These are phyloP conservation scores for Melanostigma gelatinosum DNA, from an alignment of 2,113 vertebrate genomes.

Conservation along the genomic window DNA sequence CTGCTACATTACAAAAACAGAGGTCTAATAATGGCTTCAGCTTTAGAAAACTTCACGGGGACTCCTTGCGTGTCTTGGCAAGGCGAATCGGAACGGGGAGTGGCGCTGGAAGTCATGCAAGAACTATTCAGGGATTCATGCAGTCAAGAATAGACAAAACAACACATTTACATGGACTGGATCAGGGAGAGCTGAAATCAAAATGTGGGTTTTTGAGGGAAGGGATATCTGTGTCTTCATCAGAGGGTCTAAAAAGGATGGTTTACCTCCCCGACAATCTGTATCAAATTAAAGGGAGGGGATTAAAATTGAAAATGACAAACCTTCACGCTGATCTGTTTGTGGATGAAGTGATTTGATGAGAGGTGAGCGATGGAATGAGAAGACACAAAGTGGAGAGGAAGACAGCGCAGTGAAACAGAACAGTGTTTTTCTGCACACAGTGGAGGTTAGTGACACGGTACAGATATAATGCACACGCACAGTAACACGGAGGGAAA, in stretches of 20 bases:
- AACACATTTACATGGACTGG: conserved; percentile 22
- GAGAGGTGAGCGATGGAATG: conserved; percentile 92
- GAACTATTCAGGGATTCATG: conserved; percentile 67
- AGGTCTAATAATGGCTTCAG: conserved; percentile 44
- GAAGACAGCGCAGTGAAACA: conserved; percentile 96
- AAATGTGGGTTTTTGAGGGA: conserved; percentile 31
- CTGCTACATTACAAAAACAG: conserved; percentile 45
- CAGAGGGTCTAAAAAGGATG: conserved; percentile 8
- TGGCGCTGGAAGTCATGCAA: conserved; percentile 57
- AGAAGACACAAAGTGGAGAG: conserved; percentile 91
- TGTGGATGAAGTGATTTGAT: conserved; percentile 91
- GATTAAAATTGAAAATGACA: conserved; percentile 94
- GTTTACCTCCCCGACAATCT: conserved; percentile 34
- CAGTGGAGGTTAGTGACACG: conserved; percentile 58
- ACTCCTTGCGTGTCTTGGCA: conserved; percentile 39
- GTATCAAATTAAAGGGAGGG: conserved; percentile 31
- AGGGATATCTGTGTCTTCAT: conserved; percentile 22
- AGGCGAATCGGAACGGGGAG: conserved; percentile 55
- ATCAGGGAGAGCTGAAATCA: conserved; percentile 29
- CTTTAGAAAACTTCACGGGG: conserved; percentile 28
- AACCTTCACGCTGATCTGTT: conserved; percentile 98
- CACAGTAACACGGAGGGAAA: conserved; percentile 48
- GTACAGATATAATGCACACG: conserved; percentile 39
- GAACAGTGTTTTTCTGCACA: conserved; percentile 86
- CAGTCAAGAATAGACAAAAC: conserved; percentile 36